Evolutionary conservation across 2,888 invertebrate genomes (phyloP), one percentile per base, ranked within the genome.

Genomic region (Lingula anatina): DNA sequence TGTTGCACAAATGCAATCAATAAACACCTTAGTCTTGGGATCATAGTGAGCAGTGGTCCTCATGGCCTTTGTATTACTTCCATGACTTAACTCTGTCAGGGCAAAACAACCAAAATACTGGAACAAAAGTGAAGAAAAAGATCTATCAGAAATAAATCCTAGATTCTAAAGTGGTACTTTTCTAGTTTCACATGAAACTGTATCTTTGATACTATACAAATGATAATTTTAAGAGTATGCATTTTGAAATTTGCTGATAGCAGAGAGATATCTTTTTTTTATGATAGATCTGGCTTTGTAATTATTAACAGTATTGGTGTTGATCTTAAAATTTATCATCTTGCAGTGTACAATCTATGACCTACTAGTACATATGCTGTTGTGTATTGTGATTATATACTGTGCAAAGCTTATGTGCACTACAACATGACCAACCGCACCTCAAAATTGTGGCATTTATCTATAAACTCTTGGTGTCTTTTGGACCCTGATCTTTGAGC

Each of bases 51-150:
- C 93, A 0, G 85, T 86, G 0, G 92, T 92, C 62, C 87, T 82
- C 87, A 94, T 88, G 3, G 86, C 87, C 66, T 87, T 86, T 0
- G 90, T 89, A 73, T 94, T 94, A 25, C 90, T 90, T 0, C 94
- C 94, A 72, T 95, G 94, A 0, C 88, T 84, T 7, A 94, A 84
- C 77, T 95, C 94, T 0, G 94, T 94, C 40, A 94, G 74, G 0
- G 89, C 89, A 75, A 90, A 92, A 63, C 90, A 89, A 2, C 91
- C 88, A 55, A 61, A 69, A 35, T 62, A 57, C 65, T 65, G 60
- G 20, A 55, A 53, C n/a, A 28, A 26, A 41, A 25, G 36, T 36
- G 28, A 42, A 23, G 3, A 48, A 35, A 21, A 15, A 46, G 12
- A 44, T 3, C 28, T 12, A n/a, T 44, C n/a, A n/a, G 28, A 18